Percentiles rank a stretch among this genome's conserved stretches.
Evolutionary conservation across 1,140 invertebrate genomes (phyloP).

Genomic region (Marisa cornuarietis): DNA sequence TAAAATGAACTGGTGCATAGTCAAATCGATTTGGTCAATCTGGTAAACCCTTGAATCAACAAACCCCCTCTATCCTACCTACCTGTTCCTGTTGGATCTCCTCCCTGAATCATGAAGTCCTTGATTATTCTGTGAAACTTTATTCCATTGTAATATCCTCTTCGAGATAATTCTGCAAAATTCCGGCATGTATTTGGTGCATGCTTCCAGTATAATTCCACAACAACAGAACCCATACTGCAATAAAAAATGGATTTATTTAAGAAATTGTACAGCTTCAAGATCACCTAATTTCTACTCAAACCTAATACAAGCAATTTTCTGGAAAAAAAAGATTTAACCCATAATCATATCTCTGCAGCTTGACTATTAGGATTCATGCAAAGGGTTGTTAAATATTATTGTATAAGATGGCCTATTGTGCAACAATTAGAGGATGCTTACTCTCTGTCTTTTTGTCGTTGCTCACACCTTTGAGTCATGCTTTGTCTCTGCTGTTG

Average conservation of each 20-base stretch:
- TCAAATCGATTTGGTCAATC: too few relatives aligned
- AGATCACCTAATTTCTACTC: neutral
- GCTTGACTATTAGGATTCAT: neutral
- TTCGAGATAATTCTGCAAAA: slow-evolving; percentile 90
- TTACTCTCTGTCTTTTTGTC: too few relatives aligned
- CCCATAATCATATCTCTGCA: neutral
- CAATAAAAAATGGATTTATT: slow-evolving; percentile 32
- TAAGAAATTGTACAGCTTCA: neutral
- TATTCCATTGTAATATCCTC: slow-evolving; percentile 95
- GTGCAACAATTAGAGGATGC: too few relatives aligned
- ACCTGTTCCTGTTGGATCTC: slow-evolving; percentile 90
- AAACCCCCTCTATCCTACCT: neutral
- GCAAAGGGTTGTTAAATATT: too few relatives aligned
- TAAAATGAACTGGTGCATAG: too few relatives aligned
- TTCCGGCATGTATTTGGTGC: slow-evolving; percentile 94
- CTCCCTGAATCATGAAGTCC: slow-evolving; percentile 94
- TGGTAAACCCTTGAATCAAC: too few relatives aligned
- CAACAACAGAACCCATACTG: slow-evolving; percentile 91
- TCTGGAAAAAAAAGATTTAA: neutral
- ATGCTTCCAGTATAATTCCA: slow-evolving; percentile 98
- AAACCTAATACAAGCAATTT: too few relatives aligned
- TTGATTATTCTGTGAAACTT: slow-evolving; percentile 96
- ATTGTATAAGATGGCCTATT: too few relatives aligned
- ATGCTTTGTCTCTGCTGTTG: too few relatives aligned
- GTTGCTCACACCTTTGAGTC: too few relatives aligned